A percentile compares a stretch with the other conserved stretches of the same genome.
phyloP scores from a whole-genome alignment of 2,888 invertebrate species.

The Pseudococcus longispinus region DNA sequence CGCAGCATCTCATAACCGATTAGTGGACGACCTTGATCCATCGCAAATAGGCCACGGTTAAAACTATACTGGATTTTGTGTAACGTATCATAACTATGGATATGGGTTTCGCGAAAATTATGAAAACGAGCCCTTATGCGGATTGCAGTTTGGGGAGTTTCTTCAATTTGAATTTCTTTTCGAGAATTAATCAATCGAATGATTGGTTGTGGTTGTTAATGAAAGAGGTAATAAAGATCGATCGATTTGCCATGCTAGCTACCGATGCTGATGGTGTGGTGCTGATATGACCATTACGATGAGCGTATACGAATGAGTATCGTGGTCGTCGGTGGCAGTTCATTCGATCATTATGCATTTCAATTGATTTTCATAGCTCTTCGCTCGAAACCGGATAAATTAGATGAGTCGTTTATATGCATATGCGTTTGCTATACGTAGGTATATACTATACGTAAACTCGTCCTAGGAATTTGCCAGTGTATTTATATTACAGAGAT shows the following conservation, averaged over 20 bases:
- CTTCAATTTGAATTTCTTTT: too few species aligned
- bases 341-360: slow-evolving; percentile 19
- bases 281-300: background rate
- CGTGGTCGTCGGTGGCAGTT: slow-evolving; percentile 17
- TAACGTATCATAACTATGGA: background rate
- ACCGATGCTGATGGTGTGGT: background rate
- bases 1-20: slow-evolving; percentile 39
- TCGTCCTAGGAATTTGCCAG: slow-evolving; percentile 12
- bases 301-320: background rate
- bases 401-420: slow-evolving; percentile 3
- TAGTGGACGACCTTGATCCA: slow-evolving; percentile 56
- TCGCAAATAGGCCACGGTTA: slow-evolving; percentile 56
- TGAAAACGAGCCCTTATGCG: background rate
- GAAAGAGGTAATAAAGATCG: too few species aligned
- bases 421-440: background rate
- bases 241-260: background rate
- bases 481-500: background rate
- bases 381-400: slow-evolving; percentile 16
- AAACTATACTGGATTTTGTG: background rate
- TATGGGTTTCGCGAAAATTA: background rate
- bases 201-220: background rate
- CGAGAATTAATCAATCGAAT: background rate
- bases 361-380: slow-evolving; percentile 19
- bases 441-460: background rate
- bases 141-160: too few species aligned